A percentile compares a stretch with the other conserved stretches of the same genome.
Evolutionary conservation across 2,888 invertebrate species (phyloP).

Genomic region (Opisthograptis luteolata): DNA sequence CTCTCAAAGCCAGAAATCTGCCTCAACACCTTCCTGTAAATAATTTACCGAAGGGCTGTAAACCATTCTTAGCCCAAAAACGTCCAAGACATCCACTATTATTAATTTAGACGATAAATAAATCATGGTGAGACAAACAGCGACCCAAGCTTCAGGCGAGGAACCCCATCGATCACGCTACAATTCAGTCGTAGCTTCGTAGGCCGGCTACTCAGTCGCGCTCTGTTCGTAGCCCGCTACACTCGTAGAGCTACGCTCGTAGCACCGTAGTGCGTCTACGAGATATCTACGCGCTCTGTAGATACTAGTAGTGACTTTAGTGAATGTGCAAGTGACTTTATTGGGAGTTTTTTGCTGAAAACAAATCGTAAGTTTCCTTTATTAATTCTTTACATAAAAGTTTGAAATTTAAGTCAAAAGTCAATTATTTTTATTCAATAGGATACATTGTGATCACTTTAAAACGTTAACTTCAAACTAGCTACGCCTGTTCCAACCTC

Average conservation of each 20-base stretch:
- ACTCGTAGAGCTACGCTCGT: constrained; percentile 67
- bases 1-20: too few species aligned
- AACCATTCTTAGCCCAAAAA: neutral
- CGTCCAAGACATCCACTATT: constrained; percentile 14
- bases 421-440: neutral
- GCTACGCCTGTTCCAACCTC: too few species aligned
- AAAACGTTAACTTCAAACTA: constrained; percentile 1
- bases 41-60: neutral
- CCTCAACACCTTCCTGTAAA: too few species aligned
- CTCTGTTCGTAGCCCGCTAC: constrained; percentile 64
- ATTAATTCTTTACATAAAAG: neutral
- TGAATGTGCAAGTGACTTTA: constrained; percentile 33
- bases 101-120: constrained; percentile 35
- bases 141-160: constrained; percentile 39
- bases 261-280: constrained; percentile 51
- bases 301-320: constrained; percentile 40
- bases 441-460: neutral
- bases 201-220: constrained; percentile 56
- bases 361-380: constrained; percentile 12
- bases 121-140: constrained; percentile 39
- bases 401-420: neutral
- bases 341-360: constrained; percentile 10
- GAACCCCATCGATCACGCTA: constrained; percentile 53
- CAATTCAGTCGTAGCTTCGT: constrained; percentile 34
- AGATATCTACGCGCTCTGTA: constrained; percentile 35